A percentile compares a stretch with the other conserved stretches of the same genome.
Conservation (phyloP, 1,140 invertebrate genomes). For the Condylostylus longicornis region DNA sequence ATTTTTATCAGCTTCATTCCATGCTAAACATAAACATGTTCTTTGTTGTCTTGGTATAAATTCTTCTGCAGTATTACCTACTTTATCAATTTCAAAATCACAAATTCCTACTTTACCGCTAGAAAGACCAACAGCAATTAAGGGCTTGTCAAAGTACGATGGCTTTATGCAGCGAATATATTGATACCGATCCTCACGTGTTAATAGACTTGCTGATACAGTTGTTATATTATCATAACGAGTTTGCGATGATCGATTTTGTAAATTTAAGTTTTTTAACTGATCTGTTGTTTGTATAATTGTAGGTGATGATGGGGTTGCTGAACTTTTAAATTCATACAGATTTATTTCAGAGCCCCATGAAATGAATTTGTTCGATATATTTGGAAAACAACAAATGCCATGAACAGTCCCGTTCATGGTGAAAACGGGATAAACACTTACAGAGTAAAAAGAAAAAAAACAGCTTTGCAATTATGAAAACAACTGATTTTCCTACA, state of each 20-base stretch:
- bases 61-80: neutral
- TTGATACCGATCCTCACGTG: conserved; percentile 26
- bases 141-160: conserved; percentile 40
- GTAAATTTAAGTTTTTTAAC: neutral
- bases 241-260: neutral
- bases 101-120: conserved; percentile 73
- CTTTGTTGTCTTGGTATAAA: conserved; percentile 58
- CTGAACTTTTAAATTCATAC: conserved; percentile 70
- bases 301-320: conserved; percentile 27
- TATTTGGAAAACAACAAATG: conserved; percentile 64
- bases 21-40: conserved; percentile 73
- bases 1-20: conserved; percentile 74
- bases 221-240: neutral
- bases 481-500: no score
- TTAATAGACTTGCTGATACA: conserved; percentile 15
- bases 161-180: conserved; percentile 28
- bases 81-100: conserved; percentile 44
- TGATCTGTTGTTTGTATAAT: conserved; percentile 11
- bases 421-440: no score
- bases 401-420: conserved; percentile 42
- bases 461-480: no score
- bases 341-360: conserved; percentile 74
- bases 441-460: no score
- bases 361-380: conserved; percentile 64
- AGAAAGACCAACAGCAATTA: conserved; percentile 69